Evolutionary conservation across 1,140 invertebrate genomes (phyloP), one percentile per base, ranked within the genome.

Genomic region (Microplitis mediator): DNA sequence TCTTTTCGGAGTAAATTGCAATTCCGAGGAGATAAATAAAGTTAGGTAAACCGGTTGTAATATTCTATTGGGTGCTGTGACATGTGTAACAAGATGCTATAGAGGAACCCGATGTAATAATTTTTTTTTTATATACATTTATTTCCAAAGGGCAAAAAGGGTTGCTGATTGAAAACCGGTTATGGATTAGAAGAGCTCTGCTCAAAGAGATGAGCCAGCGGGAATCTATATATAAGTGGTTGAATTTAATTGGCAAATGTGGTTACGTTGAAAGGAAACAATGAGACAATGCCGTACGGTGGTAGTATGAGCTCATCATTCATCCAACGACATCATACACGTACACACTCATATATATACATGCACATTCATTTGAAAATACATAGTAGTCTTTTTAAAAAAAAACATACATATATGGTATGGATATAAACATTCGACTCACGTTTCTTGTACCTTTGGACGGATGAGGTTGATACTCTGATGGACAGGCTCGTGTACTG

Each of bases 91-190:
- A 64, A 72, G 39, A 45, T 45, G 39, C 6, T 45, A 45, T 45
- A 62, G 50, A 8, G n/a, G 35, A 39, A 13, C 31, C 36, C 51
- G 32, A 39, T 45, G 45, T 39, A 51, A 13, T 11, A 31, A 50
- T 72, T 72, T 67, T 67, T 72, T 64, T 67, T 16, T 52, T 14
- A 51, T 32, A 39, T 5, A 54, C n/a, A 14, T 5, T 54, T 9
- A 58, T 9, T 34, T 13, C 62, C 56, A 14, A 39, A 36, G 16
- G 51, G 64, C 51, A 65, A 58, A 56, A 56, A 56, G 70, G 70
- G 52, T 54, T 72, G 71, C 36, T 72, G 71, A 72, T 72, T 72
- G 71, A 39, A 23, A 72, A 72, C 71, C 71, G 71, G 71, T 72
- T 72, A 61, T 67, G 64, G 63, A 72, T 72, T 72, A 72, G 64